These are phyloP conservation scores for Bufo gargarizans DNA, from an alignment of 2,113 vertebrate species.

Conservation along the genomic window DNA sequence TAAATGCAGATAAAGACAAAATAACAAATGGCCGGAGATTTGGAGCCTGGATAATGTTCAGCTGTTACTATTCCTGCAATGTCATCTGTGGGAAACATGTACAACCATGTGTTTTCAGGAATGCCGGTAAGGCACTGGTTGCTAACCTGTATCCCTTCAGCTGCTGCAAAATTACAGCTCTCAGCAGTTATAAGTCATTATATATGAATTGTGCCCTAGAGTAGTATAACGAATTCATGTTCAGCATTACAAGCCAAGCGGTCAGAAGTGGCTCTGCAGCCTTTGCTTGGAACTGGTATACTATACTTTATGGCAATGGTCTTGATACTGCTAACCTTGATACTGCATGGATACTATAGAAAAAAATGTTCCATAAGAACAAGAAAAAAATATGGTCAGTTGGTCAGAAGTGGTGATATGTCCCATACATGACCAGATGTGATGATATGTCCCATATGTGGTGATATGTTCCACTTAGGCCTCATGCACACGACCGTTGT, in stretches of 20 bases:
- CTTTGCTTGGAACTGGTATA: background rate
- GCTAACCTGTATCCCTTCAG: background rate
- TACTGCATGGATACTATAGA: too few species aligned
- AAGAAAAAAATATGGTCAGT: too few species aligned
- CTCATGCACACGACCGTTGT: too few species aligned
- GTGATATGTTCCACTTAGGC: too few species aligned
- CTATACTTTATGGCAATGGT: too few species aligned
- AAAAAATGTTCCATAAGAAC: too few species aligned
- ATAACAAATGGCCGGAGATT: constrained; percentile 16
- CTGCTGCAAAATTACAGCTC: background rate
- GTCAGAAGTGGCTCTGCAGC: background rate
- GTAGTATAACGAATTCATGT: background rate
- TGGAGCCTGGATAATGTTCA: constrained; percentile 5
- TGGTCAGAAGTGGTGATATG: too few species aligned
- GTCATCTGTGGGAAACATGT: constrained; percentile 13
- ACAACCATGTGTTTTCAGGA: background rate
- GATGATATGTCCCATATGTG: too few species aligned
- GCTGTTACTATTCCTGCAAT: constrained; percentile 12
- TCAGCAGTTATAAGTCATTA: background rate
- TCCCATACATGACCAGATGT: too few species aligned
- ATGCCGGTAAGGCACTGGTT: background rate
- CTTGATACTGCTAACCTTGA: background rate
- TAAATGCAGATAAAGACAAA: constrained; percentile 6
- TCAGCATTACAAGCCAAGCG: background rate
- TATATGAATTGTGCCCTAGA: background rate